Conservation (phyloP, 2,888 invertebrate species). For the Ectropis crepuscularia region DNA sequence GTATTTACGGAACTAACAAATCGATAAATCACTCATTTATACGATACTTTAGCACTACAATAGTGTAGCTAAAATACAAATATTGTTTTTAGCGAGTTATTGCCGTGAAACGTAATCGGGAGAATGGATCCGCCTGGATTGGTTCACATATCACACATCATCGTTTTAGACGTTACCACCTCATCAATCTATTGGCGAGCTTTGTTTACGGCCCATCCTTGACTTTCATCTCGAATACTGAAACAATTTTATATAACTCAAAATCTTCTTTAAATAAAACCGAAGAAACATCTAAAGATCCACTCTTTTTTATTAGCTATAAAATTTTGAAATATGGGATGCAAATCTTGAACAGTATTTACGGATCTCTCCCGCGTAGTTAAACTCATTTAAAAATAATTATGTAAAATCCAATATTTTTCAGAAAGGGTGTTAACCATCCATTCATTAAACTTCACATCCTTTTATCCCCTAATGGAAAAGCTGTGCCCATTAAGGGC, state of each 20-base stretch:
- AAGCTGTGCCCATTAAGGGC: conserved; percentile 48
- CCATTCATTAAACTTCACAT: conserved; percentile 44
- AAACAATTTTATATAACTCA: conserved; percentile 40
- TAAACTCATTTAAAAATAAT: conserved; percentile 13
- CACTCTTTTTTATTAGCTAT: conserved; percentile 19
- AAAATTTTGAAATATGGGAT: conserved; percentile 16
- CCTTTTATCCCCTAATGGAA: conserved; percentile 50
- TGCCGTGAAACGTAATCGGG: conserved; percentile 13
- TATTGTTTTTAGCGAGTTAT: conserved; percentile 24
- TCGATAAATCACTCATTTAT: conserved; percentile 23
- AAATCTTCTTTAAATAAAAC: conserved; percentile 24
- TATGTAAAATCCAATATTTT: conserved; percentile 37
- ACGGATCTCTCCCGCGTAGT: conserved; percentile 1
- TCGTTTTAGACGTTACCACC: conserved; percentile 46
- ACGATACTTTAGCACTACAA: conserved; percentile 20
- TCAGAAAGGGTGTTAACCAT: conserved; percentile 42
- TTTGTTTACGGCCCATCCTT: conserved; percentile 51
- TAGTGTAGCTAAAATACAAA: conserved; percentile 22
- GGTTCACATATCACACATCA: conserved; percentile 49
- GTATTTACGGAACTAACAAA: conserved; percentile 18
- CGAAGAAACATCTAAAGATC: conserved; percentile 23
- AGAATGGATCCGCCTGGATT: conserved; percentile 44
- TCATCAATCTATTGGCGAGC: conserved; percentile 51
- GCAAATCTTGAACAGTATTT: conserved; percentile 5
- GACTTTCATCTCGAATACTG: conserved; percentile 44